These are phyloP conservation scores for Oceanodroma tethys DNA, from an alignment of 2,113 vertebrate genomes.

Conservation along the genomic window DNA sequence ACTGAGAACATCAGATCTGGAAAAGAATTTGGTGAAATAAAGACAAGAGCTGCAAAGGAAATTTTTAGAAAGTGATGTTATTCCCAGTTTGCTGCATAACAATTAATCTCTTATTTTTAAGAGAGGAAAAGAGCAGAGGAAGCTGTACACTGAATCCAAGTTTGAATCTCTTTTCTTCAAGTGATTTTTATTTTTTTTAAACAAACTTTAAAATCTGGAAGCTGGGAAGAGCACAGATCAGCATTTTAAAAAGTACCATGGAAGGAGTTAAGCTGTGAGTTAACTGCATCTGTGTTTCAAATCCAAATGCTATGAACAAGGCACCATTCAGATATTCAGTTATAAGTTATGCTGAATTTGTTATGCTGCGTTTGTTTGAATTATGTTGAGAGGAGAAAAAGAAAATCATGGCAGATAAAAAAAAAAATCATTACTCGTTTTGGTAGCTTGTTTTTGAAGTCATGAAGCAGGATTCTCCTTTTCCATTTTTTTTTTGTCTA, in stretches of 20 bases:
- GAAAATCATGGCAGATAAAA: conserved; percentile 8
- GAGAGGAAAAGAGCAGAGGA: background rate
- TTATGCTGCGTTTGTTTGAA: background rate
- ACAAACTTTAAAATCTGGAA: conserved; percentile 4
- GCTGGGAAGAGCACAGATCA: background rate
- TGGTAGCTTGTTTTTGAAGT: conserved; percentile 46
- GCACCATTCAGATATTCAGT: conserved; percentile 58
- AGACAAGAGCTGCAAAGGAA: conserved; percentile 13
- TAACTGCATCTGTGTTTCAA: conserved; percentile 60
- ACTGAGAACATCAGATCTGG: background rate
- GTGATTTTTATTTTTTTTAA: too few species aligned
- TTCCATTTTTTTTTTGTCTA: background rate
- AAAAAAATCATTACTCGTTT: background rate
- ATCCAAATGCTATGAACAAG: conserved; percentile 58
- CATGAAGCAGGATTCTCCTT: conserved; percentile 19
- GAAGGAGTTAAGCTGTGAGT: conserved; percentile 50
- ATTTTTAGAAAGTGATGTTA: conserved; percentile 60
- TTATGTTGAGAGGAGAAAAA: conserved; percentile 42
- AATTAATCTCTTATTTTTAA: conserved; percentile 26
- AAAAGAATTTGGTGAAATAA: conserved; percentile 45
- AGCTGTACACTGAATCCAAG: background rate
- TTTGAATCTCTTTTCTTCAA: background rate
- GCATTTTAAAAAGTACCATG: conserved; percentile 1
- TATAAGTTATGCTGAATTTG: conserved; percentile 28
- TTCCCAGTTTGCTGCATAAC: conserved; percentile 41